Evolutionary conservation across 2,113 vertebrate species (phyloP), one percentile per base, ranked within the genome.

Genomic region (Scatophagus argus): DNA sequence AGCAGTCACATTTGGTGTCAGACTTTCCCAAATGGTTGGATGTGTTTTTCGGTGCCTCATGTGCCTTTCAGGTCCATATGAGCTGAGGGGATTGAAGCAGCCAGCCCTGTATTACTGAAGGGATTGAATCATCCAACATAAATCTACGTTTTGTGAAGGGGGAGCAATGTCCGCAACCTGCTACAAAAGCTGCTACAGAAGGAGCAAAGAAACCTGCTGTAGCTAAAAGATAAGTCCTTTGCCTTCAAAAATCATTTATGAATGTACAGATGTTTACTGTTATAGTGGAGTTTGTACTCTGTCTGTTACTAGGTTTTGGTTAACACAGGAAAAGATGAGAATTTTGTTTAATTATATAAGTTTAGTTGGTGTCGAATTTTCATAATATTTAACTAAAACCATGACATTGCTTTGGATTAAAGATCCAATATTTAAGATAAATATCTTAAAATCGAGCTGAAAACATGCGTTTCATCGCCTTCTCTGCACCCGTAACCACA

Each of bases 61-160:
- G 36, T 36, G 21, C 23, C 64, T 49, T 83, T 47, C 25, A 70
- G 64, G 59, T 56, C 39, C 17, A 49, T 51, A 46, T 61, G 43
- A 69, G 79, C 68, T 10, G 14, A 60, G 56, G 56, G 63, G 64
- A 84, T 75, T 64, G 32, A 54, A 78, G 67, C 59, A 74, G 34
- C 56, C 47, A 56, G 39, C 8, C 19, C 13, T 51, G 43, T 43
- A 47, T 64, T 46, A 61, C 41, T 25, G n/a, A 6, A 62, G 55
- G 81, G 56, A 80, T 58, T 59, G 47, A 79, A 54, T 55, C 71
- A 21, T 44, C 68, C 55, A 69, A 44, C 60, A 78, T n/a, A 55
- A 55, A 77, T 83, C 59, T 64, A 39, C 74, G 34, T 63, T 74
- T 29, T 59, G 71, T 13, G 47, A n/a, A 8, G 38, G 44, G 32